Conservation (phyloP, 2,888 invertebrate species). For the Apeira syringaria region DNA sequence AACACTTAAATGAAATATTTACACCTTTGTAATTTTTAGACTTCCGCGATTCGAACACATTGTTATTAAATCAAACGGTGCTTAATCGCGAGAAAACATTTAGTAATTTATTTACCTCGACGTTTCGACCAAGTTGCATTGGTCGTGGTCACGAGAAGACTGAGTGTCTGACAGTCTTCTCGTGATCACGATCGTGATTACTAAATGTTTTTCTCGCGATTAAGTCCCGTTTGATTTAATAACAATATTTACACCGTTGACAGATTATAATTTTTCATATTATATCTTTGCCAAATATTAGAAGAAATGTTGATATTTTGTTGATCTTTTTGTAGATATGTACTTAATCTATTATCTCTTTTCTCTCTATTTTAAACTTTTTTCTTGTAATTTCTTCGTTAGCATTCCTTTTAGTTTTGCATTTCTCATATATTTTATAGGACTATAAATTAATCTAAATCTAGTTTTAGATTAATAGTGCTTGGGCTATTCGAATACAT, state of each 20-base stretch:
- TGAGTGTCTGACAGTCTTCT: too few species aligned
- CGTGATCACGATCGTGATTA: too few species aligned
- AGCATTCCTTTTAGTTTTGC: slow-evolving; percentile 30
- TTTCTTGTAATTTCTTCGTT: slow-evolving; percentile 2
- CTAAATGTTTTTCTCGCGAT: too few species aligned
- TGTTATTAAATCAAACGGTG: too few species aligned
- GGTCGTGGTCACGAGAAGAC: too few species aligned
- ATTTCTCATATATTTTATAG: slow-evolving; percentile 15
- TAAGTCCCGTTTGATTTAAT: too few species aligned
- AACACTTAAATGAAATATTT: too few species aligned
- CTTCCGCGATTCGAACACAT: too few species aligned
- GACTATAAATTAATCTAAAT: slow-evolving; percentile 6
- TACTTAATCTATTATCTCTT: slow-evolving; percentile 29
- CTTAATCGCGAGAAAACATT: too few species aligned
- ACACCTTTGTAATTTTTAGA: too few species aligned
- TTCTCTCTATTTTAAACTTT: slow-evolving; percentile 12
- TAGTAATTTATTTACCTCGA: too few species aligned
- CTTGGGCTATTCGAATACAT: not conserved
- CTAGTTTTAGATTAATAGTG: slow-evolving; percentile 7
- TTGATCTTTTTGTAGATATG: slow-evolving; percentile 24
- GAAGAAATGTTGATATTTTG: slow-evolving; percentile 26
- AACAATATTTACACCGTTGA: not conserved
- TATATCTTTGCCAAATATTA: slow-evolving; percentile 36
- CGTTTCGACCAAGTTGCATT: too few species aligned
- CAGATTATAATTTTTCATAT: slow-evolving; percentile 12